Percentiles rank a stretch among this genome's conserved stretches.
phyloP scores from a whole-genome alignment of 2,113 vertebrate species.

The Castor canadensis region DNA sequence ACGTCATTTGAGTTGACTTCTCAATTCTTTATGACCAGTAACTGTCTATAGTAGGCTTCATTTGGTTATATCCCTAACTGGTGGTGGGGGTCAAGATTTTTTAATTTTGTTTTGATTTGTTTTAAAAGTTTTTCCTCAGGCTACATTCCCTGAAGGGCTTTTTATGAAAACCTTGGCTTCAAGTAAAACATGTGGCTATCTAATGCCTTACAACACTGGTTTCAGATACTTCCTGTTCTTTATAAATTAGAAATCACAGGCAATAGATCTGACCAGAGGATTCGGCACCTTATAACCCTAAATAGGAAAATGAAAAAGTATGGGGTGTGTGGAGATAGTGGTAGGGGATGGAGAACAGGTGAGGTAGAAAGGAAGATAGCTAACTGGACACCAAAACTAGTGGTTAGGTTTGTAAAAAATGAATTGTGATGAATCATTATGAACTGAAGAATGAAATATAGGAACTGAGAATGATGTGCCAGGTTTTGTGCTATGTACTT shows the following conservation, averaged over 20 bases:
- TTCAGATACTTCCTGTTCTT: slow-evolving; percentile 39
- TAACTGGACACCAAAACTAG: neutral
- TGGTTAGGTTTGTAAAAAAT: neutral
- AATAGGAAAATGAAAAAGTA: slow-evolving; percentile 41
- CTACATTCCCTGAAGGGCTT: neutral
- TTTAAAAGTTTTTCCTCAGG: slow-evolving; percentile 2
- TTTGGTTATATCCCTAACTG: neutral
- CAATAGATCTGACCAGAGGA: slow-evolving; percentile 4
- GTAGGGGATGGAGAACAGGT: neutral
- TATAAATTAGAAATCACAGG: slow-evolving; percentile 36
- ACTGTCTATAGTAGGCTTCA: neutral
- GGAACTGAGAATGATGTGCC: neutral
- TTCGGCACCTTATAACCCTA: slow-evolving; percentile 30
- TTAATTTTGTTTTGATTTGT: neutral
- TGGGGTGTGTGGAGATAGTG: neutral
- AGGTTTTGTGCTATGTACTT: neutral
- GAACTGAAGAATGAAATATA: too few relatives aligned
- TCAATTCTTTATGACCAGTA: neutral
- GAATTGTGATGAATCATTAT: rapidly evolving
- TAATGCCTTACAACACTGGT: neutral
- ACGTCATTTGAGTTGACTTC: neutral
- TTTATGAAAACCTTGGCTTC: slow-evolving; percentile 53
- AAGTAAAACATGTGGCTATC: slow-evolving; percentile 35
- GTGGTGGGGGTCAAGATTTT: neutral
- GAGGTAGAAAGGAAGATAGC: neutral